A percentile compares a stretch with the other conserved stretches of the same genome.
Evolutionary conservation across 2,113 vertebrate genomes (phyloP).

Genomic region (Pterophyllum scalare): DNA sequence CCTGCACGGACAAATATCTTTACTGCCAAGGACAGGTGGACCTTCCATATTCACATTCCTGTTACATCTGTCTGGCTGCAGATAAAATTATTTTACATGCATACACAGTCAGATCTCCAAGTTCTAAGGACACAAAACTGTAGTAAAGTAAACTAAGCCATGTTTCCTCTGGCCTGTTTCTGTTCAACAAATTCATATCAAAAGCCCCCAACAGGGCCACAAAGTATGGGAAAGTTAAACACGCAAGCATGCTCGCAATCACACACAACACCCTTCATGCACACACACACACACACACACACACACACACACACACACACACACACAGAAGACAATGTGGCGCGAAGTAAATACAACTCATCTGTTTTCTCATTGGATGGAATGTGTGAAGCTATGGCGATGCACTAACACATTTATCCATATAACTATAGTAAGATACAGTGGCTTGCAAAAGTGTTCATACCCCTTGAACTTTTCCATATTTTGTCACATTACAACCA

Average conservation of each 20-base stretch:
- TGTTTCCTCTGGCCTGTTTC: constrained; percentile 15
- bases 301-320: constrained; percentile 5
- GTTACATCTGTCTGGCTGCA: constrained; percentile 12
- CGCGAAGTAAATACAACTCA: constrained; percentile 30
- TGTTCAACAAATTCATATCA: constrained; percentile 37
- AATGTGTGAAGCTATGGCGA: constrained; percentile 47
- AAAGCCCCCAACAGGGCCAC: constrained; percentile 9
- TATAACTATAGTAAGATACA: not conserved
- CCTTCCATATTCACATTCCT: not conserved
- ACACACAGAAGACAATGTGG: not conserved
- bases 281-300: not conserved
- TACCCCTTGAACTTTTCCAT: no score
- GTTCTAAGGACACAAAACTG: not conserved
- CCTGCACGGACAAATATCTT: not conserved
- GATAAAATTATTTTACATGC: not conserved
- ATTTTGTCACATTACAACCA: no score
- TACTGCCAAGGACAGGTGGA: not conserved
- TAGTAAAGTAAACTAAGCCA: constrained; percentile 25
- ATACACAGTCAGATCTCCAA: rapidly evolving
- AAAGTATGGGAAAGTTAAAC: constrained; percentile 38
- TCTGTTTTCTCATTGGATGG: constrained; percentile 23
- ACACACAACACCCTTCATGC: constrained; percentile 6
- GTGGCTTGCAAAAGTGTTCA: no score
- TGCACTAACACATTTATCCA: constrained; percentile 30
- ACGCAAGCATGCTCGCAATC: constrained; percentile 21